Conservation (phyloP, 2,888 invertebrate genomes). For the Auanema freiburgensis region DNA sequence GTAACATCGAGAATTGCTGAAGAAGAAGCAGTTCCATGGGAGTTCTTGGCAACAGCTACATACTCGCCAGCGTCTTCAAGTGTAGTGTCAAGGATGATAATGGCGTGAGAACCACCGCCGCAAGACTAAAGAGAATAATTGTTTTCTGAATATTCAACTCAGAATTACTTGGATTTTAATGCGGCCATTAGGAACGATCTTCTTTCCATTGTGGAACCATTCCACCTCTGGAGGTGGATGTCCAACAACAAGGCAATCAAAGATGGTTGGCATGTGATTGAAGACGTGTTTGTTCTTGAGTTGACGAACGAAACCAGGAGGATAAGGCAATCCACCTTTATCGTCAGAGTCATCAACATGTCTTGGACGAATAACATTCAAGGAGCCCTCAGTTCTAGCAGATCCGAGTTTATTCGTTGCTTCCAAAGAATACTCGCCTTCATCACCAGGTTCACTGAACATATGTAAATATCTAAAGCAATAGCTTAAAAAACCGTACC, state of each 20-base stretch:
- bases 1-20: slow-evolving; percentile 63
- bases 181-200: slow-evolving; percentile 66
- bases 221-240: slow-evolving; percentile 58
- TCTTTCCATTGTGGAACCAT: slow-evolving; percentile 67
- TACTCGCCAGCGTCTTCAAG: slow-evolving; percentile 63
- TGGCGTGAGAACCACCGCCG: slow-evolving; percentile 63
- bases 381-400: slow-evolving; percentile 55
- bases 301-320: slow-evolving; percentile 64
- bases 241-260: slow-evolving; percentile 64
- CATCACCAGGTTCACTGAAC: slow-evolving; percentile 59
- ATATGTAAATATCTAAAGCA: not conserved
- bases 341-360: slow-evolving; percentile 34
- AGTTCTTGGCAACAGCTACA: slow-evolving; percentile 61
- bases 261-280: slow-evolving; percentile 63
- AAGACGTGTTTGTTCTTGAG: slow-evolving; percentile 64
- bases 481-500: slow-evolving; percentile 13
- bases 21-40: slow-evolving; percentile 57
- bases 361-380: slow-evolving; percentile 59
- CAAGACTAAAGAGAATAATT: slow-evolving; percentile 24
- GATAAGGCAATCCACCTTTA: slow-evolving; percentile 58
- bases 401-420: slow-evolving; percentile 64
- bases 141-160: not conserved
- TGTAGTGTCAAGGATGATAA: slow-evolving; percentile 59
- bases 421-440: slow-evolving; percentile 63
- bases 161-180: slow-evolving; percentile 64